Evolutionary conservation across 2,797 vertebrate species (phyloP), one percentile per base, ranked within the genome.

Genomic region (Cirrhinus molitorella): DNA sequence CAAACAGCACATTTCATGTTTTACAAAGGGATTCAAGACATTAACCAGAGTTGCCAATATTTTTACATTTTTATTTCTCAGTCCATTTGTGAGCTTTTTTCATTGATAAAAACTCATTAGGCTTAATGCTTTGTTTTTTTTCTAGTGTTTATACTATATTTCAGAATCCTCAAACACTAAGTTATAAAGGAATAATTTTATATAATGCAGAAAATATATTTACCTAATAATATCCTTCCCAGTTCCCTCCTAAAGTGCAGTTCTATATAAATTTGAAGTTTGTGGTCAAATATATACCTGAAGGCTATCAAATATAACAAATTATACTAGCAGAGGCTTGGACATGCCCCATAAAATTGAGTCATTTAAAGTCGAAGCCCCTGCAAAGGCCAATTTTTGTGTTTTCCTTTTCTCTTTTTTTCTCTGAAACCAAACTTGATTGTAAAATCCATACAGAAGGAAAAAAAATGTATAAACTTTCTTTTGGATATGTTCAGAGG

Each of bases 391-490:
- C 19, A 5, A 88, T 25, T 47, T n/a, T n/a, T n/a, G n/a, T n/a
- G n/a, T 49, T 8, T 23, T 9, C 31, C 53, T 31, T 61, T 90
- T 83, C 89, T 31, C 45, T 90, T 83, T 90, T 92, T 81, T 84
- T 91, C 83, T 93, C 88, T 90, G 85, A 90, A 94, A 91, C 91
- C 91, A 92, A 94, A 93, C 92, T 92, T 93, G 93, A 94, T 94
- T 94, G 93, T 94, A 94, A 92, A 93, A 93, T 90, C 86, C 81
- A 88, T 89, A 87, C 85, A 90, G 16, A 80, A 91, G 87, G 88
- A 84, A 86, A 92, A 85, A 55, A 89, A 89, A 79, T 95, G 94
- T 95, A 95, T 84, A 95, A 94, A 95, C 94, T 95, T 95, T 95
- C 90, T 92, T 94, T 95, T 86, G 88, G 90, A 91, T 81, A 80